Base-by-base conservation (phyloP, 2,113 vertebrate genomes). In the Erythrocercus mccallii region DNA sequence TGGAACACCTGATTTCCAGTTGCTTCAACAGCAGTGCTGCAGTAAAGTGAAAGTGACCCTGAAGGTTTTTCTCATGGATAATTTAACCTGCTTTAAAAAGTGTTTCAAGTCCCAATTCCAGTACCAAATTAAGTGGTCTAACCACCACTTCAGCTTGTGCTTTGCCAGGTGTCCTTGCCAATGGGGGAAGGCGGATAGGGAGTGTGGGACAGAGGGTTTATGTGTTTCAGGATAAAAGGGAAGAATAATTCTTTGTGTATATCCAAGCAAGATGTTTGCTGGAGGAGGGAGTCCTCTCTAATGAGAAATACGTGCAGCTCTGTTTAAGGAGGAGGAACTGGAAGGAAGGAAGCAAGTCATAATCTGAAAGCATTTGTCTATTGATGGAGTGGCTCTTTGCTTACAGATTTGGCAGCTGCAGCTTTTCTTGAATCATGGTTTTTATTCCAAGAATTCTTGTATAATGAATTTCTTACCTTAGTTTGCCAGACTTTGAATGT, bases 311-410 rank as follows among this genome's bases (percentile, higher is more conserved):
- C 25, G 12, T 92, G 88, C 78, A 68, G 44, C 20, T 69, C 53
- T 94, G 69, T 66, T 81, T 48, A 19, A 79, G 69, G 42, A 88
- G 92, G 72, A 90, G 77, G 85, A 93, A 79, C 68, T 86, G 80
- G 47, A 86, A 95, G 96, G 93, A 96, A 92, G 95, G 93, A 96
- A 97, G 37, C 79, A 58, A 93, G 76, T 90, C 82, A 84, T 74
- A 83, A 90, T 80, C 65, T 92, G 85, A 77, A 93, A 60, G 42
- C 86, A 77, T 92, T 96, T 92, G 82, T 88, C 71, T 27, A 8
- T 83, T 83, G 80, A 73, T 78, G 54, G 35, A 68, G 35, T 68
- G 54, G 16, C 81, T 90, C 61, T 91, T 90, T 80, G 73, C 64
- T 77, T 83, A 69, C 54, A 45, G 37, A 60, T 78, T 86, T 96